Evolutionary conservation across 2,797 vertebrate species (phyloP).

Genomic region (Smutsia gigantea): DNA sequence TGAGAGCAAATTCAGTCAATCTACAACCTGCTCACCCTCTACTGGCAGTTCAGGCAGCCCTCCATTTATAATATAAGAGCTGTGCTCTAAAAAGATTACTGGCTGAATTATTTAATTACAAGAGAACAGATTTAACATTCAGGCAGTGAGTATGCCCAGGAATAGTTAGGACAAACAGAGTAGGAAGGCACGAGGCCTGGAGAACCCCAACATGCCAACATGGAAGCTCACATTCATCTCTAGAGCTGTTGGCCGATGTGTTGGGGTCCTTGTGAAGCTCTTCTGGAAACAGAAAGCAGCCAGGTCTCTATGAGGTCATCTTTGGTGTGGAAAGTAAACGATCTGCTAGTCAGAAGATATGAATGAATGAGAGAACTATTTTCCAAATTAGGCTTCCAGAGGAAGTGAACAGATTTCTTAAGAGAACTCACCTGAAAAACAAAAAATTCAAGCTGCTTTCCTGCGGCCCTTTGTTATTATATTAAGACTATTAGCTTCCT

Average conservation of each 20-base stretch:
- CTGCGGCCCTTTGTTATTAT: slow-evolving; percentile 28
- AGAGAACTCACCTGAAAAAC: slow-evolving; percentile 33
- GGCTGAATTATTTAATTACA: slow-evolving; percentile 54
- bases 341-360: background rate
- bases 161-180: slow-evolving; percentile 16
- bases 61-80: slow-evolving; percentile 23
- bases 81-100: slow-evolving; percentile 25
- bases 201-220: background rate
- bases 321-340: slow-evolving; percentile 33
- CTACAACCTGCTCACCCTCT: slow-evolving; percentile 43
- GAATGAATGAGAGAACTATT: slow-evolving; percentile 24
- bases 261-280: background rate
- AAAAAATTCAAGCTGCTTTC: slow-evolving; percentile 15
- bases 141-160: background rate
- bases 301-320: background rate
- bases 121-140: slow-evolving; percentile 3
- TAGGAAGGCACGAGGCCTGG: background rate
- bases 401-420: slow-evolving; percentile 25
- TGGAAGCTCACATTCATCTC: background rate
- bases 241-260: background rate
- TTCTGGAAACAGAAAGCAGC: background rate
- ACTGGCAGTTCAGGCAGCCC: background rate
- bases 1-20: slow-evolving; percentile 50
- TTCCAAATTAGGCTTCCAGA: slow-evolving; percentile 32
- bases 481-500: slow-evolving; percentile 21